Evolutionary conservation across 2,797 vertebrate species (phyloP).

Genomic region (Xyrichtys novacula): DNA sequence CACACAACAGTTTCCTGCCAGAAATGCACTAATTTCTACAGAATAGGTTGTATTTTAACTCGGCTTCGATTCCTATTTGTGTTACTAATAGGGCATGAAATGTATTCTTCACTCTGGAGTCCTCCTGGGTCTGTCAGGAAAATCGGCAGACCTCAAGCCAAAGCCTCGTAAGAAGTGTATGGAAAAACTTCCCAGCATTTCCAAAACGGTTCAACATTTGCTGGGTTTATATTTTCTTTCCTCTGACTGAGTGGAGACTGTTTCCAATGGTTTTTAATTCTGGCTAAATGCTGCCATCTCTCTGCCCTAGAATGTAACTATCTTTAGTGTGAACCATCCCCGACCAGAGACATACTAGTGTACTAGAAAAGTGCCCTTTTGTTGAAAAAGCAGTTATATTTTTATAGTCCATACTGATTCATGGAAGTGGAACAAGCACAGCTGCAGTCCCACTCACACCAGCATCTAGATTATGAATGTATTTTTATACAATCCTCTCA

Average conservation of each 20-base stretch:
- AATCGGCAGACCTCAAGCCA: slow-evolving; percentile 59
- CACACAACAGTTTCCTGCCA: slow-evolving; percentile 37
- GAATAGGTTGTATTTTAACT: slow-evolving; percentile 9
- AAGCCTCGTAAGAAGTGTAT: slow-evolving; percentile 49
- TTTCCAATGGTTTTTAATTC: slow-evolving; percentile 44
- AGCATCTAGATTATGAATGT: slow-evolving; percentile 79
- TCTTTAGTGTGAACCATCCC: slow-evolving; percentile 21
- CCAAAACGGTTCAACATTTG: slow-evolving; percentile 38
- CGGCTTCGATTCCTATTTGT: slow-evolving; percentile 11
- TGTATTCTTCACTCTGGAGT: slow-evolving; percentile 36
- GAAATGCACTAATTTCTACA: slow-evolving; percentile 64
- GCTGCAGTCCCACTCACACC: slow-evolving; percentile 47
- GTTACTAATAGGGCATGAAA: slow-evolving; percentile 19
- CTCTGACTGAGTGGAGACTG: background rate
- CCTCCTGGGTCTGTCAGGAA: slow-evolving; percentile 38
- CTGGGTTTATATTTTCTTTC: slow-evolving; percentile 8
- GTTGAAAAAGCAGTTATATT: slow-evolving; percentile 54
- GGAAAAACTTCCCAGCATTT: slow-evolving; percentile 48
- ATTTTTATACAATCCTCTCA: slow-evolving; percentile 66
- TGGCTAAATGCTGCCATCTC: slow-evolving; percentile 59
- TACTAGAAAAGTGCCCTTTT: slow-evolving; percentile 75
- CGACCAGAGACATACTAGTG: slow-evolving; percentile 11
- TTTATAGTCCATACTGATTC: slow-evolving; percentile 60
- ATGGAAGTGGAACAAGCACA: slow-evolving; percentile 27
- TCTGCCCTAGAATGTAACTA: slow-evolving; percentile 67